Base-by-base conservation (phyloP, 2,797 vertebrate species). In the Loris lydekkerianus region DNA sequence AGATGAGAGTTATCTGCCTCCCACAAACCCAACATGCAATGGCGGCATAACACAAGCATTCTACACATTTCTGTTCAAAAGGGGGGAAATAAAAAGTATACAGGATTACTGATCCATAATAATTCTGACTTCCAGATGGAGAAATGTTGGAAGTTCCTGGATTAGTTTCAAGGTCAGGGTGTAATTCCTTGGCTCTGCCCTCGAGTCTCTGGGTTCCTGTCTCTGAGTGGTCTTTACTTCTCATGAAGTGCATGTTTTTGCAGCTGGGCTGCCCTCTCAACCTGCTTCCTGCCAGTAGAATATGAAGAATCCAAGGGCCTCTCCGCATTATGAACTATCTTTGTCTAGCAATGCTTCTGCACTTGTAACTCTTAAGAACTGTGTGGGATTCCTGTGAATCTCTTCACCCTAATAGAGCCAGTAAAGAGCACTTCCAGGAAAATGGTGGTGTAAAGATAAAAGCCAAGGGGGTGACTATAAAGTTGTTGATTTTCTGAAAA, bases 401-500 rank as follows among this genome's bases (percentile, higher is more conserved):
- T 61, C 7, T 86, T 90, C 3, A 40, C 70, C 25, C 70, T 83
- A 61, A 60, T 60, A 69, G 63, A 63, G 20, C 37, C 78, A 43
- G 60, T 78, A 18, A 31, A 78, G 61, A 58, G 31, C 63, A 69
- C 11, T 46, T 49, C 18, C 31, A 49, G 8, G 56, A 61, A 60
- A 70, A 40, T 40, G 31, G 23, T 63, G 53, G 18, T 58, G 27
- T 61, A 63, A 81, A 73, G 85, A 49, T 40, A 86, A 21, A 21
- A 93, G 63, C 58, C 34, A 73, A 73, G 34, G n/a, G 29, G 14
- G n/a, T 56, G 56, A 63, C 46, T 10, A 8, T 72, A 56, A 93
- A 93, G 63, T 81, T 15, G 40, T 8, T 88, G 46, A 56, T 82
- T 88, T 93, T 72, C 58, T 75, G 58, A 65, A 93, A 75, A 65